Evolutionary conservation across 2,797 vertebrate genomes (phyloP), one percentile per base, ranked within the genome.

Genomic region (Psittacula derbiana): DNA sequence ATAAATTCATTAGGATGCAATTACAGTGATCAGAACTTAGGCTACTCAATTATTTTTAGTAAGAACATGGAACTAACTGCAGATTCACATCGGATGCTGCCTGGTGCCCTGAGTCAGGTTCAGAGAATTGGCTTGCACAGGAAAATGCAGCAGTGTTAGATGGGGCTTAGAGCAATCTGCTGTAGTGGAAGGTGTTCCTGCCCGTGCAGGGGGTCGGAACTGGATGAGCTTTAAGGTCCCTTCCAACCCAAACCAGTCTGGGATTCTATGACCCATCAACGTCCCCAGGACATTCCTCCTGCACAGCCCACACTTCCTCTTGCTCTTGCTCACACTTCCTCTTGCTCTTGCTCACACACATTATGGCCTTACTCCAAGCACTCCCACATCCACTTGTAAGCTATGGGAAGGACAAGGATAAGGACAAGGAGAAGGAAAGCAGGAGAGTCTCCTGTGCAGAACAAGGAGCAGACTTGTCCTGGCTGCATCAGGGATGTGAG

Each of bases 11-110:
- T 88, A 92, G 75, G 87, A 86, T 90, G 91, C 84, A 93, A 90
- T 80, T 95, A 92, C 65, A 72, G 80, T 8, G 17, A 76, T 95
- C 91, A 92, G 93, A 95, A 96, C 25, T 40, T 50, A 89, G 86
- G 79, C 78, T 95, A 93, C 85, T 88, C 67, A 52, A 84, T 94
- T 95, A 93, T 91, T 94, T 97, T 97, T 88, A 94, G 80, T 72
- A 84, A 88, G 94, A 93, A 88, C 57, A 33, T 28, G 31, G 92
- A 96, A 95, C 94, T 96, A 95, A 80, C 76, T 71, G 91, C 52
- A 94, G 92, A 93, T 95, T 97, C 80, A 53, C 46, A n/a, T 88
- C 76, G 89, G 89, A 87, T 16, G 44, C 82, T 88, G 40, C 67
- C 91, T 92, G 90, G 89, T 88, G 61, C 67, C 52, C 13, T 44